These are phyloP conservation scores for Cyprinus carpio DNA, from an alignment of 2,113 vertebrate species.

Conservation along the genomic window DNA sequence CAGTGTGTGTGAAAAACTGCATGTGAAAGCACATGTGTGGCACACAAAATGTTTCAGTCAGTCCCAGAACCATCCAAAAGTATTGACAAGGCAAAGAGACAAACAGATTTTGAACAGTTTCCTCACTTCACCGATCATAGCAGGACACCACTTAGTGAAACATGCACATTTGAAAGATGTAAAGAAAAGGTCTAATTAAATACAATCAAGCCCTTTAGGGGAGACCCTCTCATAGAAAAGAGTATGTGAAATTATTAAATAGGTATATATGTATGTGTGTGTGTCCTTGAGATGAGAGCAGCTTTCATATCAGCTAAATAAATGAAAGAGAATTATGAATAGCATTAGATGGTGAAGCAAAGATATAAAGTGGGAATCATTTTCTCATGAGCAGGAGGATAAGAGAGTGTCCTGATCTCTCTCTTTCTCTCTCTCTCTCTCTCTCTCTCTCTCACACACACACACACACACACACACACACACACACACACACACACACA, in stretches of 20 bases:
- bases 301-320: constrained; percentile 49
- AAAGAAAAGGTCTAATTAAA: constrained; percentile 34
- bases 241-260: constrained; percentile 26
- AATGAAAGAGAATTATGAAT: constrained; percentile 55
- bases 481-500: too few species aligned
- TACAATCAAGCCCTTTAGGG: constrained; percentile 10
- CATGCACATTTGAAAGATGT: neutral
- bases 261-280: neutral
- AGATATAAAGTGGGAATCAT: constrained; percentile 33
- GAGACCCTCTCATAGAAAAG: constrained; percentile 10
- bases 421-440: too few species aligned
- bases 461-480: too few species aligned
- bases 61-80: neutral
- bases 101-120: neutral
- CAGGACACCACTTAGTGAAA: constrained; percentile 10
- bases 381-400: neutral
- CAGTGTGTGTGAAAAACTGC: neutral
- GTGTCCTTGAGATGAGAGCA: constrained; percentile 30
- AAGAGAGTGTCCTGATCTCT: too few species aligned
- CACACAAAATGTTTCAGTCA: neutral
- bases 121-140: neutral
- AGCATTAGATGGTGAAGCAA: constrained; percentile 44
- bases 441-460: neutral
- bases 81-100: neutral
- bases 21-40: neutral